phyloP scores from a whole-genome alignment of 1,140 invertebrate species.

The Cylas formicarius region DNA sequence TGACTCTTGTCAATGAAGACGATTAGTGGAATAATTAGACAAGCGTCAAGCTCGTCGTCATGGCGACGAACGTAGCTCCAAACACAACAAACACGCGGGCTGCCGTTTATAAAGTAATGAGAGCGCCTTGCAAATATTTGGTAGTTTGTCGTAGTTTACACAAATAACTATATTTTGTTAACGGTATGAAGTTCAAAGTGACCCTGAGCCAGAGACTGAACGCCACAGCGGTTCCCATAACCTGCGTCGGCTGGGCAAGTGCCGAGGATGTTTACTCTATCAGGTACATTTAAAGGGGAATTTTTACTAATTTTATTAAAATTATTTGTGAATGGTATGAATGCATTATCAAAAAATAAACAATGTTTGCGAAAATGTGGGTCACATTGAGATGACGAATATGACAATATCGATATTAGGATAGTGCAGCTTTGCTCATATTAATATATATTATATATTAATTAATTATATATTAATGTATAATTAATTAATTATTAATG shows the following conservation, averaged over 20 bases:
- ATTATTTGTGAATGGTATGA: background rate
- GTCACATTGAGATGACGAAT: too few relatives aligned
- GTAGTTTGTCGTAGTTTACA: conserved; percentile 9
- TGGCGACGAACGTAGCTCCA: conserved; percentile 13
- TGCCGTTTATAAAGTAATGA: conserved; percentile 4
- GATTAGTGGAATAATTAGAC: too few relatives aligned
- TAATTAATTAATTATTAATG: too few relatives aligned
- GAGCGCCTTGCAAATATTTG: conserved; percentile 12
- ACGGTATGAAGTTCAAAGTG: conserved; percentile 77
- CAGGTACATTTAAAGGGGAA: conserved; percentile 51
- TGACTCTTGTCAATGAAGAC: too few relatives aligned
- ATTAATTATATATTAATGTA: too few relatives aligned
- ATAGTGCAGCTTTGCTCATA: background rate
- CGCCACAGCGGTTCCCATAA: conserved; percentile 63
- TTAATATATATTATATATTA: conserved; percentile 5
- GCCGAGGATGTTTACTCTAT: conserved; percentile 88
- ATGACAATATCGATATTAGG: too few relatives aligned
- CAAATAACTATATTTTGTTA: conserved; percentile 7
- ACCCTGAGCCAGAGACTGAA: conserved; percentile 61
- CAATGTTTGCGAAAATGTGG: too few relatives aligned
- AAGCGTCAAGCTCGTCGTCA: conserved; percentile 8
- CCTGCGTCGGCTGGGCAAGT: conserved; percentile 85
- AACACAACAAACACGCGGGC: conserved; percentile 16
- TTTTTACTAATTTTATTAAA: background rate
- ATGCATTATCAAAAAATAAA: too few relatives aligned